Percentiles rank a stretch among this genome's conserved stretches.
These are phyloP conservation scores for Bombyx huttoni DNA, from an alignment of 2,888 invertebrate genomes.

Conservation along the genomic window DNA sequence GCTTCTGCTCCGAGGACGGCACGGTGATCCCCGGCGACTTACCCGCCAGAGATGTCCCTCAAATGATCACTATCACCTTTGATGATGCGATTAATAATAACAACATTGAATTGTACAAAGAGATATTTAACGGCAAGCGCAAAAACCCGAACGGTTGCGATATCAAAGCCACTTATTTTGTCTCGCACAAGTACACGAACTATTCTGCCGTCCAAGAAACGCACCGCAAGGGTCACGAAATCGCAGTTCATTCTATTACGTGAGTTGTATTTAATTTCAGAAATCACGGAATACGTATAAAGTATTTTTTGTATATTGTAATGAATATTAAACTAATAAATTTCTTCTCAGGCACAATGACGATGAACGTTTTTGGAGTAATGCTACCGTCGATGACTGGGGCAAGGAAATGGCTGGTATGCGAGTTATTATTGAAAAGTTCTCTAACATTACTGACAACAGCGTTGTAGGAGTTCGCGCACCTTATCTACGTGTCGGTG, in stretches of 20 bases:
- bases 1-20: constrained; percentile 95
- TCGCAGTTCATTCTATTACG: constrained; percentile 94
- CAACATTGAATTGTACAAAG: constrained; percentile 93
- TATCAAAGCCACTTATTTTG: constrained; percentile 92
- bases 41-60: constrained; percentile 88
- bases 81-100: constrained; percentile 96
- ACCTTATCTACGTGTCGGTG: constrained; percentile 91
- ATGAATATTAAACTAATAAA: constrained; percentile 1
- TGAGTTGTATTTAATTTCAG: constrained; percentile 57
- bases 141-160: constrained; percentile 95
- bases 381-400: constrained; percentile 93
- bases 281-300: no score
- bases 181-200: constrained; percentile 94
- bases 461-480: constrained; percentile 93
- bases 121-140: constrained; percentile 90
- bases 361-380: constrained; percentile 93
- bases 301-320: not conserved
- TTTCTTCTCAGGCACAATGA: constrained; percentile 81
- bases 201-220: constrained; percentile 94
- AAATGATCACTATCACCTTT: constrained; percentile 95
- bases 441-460: constrained; percentile 90
- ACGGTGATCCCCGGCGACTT: constrained; percentile 89
- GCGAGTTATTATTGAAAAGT: constrained; percentile 92
- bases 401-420: constrained; percentile 96
- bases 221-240: constrained; percentile 92